Evolutionary conservation across 1,140 invertebrate species (phyloP), one percentile per base, ranked within the genome.

Genomic region (Achatina immaculata): DNA sequence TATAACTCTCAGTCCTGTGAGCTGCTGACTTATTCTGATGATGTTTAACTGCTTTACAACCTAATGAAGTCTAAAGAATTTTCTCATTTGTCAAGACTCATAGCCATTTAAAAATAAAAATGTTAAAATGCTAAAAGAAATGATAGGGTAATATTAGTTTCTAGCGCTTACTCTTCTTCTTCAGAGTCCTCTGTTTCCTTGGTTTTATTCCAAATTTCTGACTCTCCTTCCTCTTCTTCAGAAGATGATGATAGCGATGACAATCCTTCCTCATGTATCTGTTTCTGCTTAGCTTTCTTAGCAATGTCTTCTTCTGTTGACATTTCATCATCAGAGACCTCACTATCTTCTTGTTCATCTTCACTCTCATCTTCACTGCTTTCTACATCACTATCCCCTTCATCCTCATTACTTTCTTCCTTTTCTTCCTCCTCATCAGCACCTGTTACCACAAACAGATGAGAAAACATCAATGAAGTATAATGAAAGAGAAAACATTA

Each of bases 91-190:
- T n/a, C n/a, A n/a, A n/a, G n/a, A n/a, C n/a, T n/a, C n/a, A n/a
- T n/a, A n/a, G n/a, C n/a, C n/a, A n/a, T n/a, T n/a, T n/a, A n/a
- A n/a, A n/a, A n/a, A n/a, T n/a, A n/a, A n/a, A n/a, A n/a, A n/a
- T n/a, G n/a, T n/a, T n/a, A n/a, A n/a, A n/a, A n/a, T n/a, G n/a
- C n/a, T n/a, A n/a, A n/a, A n/a, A n/a, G n/a, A n/a, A n/a, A n/a
- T n/a, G n/a, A n/a, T n/a, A n/a, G n/a, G n/a, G n/a, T n/a, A n/a
- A n/a, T n/a, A n/a, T n/a, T n/a, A n/a, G n/a, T n/a, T n/a, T n/a
- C n/a, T n/a, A n/a, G n/a, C n/a, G n/a, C 74, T 58, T 78, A 82
- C n/a, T 85, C 86, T 55, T 87, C 86, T 74, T 87, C 81, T 80
- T 85, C 85, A n/a, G n/a, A n/a, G 42, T 74, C 69, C 11, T 78